Evolutionary conservation across 2,888 invertebrate species (phyloP).

Genomic region (Idaea straminata): DNA sequence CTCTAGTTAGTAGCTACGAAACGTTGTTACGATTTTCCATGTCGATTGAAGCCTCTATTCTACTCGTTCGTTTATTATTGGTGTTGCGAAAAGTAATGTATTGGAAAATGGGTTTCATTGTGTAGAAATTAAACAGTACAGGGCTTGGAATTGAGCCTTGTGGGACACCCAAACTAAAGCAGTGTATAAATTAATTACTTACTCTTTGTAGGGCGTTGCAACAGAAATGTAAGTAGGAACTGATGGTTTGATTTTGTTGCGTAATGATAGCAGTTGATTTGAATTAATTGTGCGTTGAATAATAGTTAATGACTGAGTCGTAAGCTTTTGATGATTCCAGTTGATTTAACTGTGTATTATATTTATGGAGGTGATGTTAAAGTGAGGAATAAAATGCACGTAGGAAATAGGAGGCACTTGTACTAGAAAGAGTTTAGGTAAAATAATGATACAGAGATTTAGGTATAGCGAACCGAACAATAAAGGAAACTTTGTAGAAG

Average conservation of each 20-base stretch:
- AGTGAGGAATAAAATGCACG: too few species aligned
- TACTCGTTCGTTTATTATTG: neutral
- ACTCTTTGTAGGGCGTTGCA: neutral
- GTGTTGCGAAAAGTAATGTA: neutral
- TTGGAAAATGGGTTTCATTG: neutral
- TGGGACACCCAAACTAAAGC: neutral
- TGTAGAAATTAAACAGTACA: neutral
- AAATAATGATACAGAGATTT: too few species aligned
- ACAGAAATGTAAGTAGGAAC: neutral
- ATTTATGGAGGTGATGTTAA: too few species aligned
- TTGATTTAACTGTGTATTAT: neutral
- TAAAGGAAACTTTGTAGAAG: too few species aligned
- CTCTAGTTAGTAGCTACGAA: slow-evolving; percentile 10
- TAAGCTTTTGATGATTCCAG: neutral
- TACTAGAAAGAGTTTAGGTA: too few species aligned
- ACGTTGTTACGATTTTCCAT: slow-evolving; percentile 22
- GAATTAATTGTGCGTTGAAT: neutral
- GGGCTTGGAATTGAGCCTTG: neutral
- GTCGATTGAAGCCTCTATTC: slow-evolving; percentile 9
- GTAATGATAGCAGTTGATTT: neutral
- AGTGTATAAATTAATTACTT: neutral
- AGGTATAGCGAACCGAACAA: too few species aligned
- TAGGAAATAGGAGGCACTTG: too few species aligned
- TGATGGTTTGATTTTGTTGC: neutral
- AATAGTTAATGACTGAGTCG: neutral